Evolutionary conservation across 2,888 invertebrate species (phyloP), one percentile per base, ranked within the genome.

Genomic region (Gnatocerus cornutus): DNA sequence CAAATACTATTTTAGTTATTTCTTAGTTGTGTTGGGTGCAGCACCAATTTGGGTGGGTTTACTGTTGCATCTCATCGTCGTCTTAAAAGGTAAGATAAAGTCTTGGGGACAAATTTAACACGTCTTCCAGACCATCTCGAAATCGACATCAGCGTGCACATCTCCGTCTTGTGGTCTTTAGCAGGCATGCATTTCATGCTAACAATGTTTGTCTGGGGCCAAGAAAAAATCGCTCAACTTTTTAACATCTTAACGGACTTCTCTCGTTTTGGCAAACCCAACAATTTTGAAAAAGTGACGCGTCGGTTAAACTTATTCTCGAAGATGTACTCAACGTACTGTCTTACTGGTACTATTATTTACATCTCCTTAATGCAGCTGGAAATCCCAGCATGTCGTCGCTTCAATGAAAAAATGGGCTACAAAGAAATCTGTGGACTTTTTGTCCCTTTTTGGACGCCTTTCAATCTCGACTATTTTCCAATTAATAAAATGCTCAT

Each of bases 101-200:
- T 59, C 39, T 4, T 30, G 0, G 29, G 29, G 13, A 30, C n/a
- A n/a, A 30, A 30, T 21, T 56, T 0, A 41, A 10, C 7, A 2
- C 41, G n/a, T 10, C 27, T 71, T 71, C 8, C 29, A 72, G 73
- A 55, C 1, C 61, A 68, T 9, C 48, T 46, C 27, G 68, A 69
- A 8, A 61, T 61, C 3, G 69, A 71, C 52, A 46, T 72, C 16
- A 72, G 69, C 30, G 73, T 70, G 43, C 72, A 74, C 43, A 48
- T 74, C n/a, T 53, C 73, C 0, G 58, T 71, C 0, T 33, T 62
- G n/a, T 13, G 50, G n/a, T 30, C 50, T 0, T 4, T 62, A 12
- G n/a, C 14, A 7, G 63, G 52, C n/a, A 10, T 52, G 7, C 43
- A 52, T 7, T 53, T 43, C 52, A 41, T 63, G 50, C 8, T 62